Evolutionary conservation across 2,888 invertebrate genomes (phyloP), one percentile per base, ranked within the genome.

Genomic region (Mesorhabditis spiculigera): DNA sequence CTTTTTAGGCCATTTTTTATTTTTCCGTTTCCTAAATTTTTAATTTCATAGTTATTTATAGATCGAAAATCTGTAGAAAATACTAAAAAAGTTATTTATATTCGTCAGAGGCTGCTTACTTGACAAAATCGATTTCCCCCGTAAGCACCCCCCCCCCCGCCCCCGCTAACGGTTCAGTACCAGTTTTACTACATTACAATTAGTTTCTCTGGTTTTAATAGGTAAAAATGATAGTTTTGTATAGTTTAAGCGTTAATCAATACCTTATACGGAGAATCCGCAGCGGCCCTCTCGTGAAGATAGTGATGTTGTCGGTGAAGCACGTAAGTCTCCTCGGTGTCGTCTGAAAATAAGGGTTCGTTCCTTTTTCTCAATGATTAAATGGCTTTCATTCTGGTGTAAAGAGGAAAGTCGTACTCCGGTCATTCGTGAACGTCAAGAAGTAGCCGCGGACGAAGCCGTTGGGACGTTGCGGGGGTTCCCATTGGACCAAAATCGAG

Each of bases 391-490:
- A 28, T 28, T 28, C 28, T 28, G 28, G 28, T 16, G 8, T 45
- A 66, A 45, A 28, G 28, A 28, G n/a, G 16, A 45, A n/a, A 43
- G 41, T 67, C 75, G 65, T 43, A 79, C 79, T 79, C 69, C 70
- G 67, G 62, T 77, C 79, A 86, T 88, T 88, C 75, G 91, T 91
- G 87, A 93, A 96, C 86, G 92, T 93, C 78, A 98, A 92, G 86
- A 92, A 92, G 87, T 96, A 98, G 4, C 95, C 96, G 2, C 92
- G 93, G 0, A 98, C 88, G 70, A 91, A 90, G 28, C 98, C 98
- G 87, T 97, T 98, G 8, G 93, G 92, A 84, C 93, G 91, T 61
- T 91, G 90, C 0, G 98, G 98, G 83, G 91, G 91, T 84, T 92
- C 92, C 97, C 97, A 98, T 61, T 90, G 90, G n/a, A 95, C 88